Conservation (phyloP, 2,113 vertebrate species). For the Chionodraco myersi region DNA sequence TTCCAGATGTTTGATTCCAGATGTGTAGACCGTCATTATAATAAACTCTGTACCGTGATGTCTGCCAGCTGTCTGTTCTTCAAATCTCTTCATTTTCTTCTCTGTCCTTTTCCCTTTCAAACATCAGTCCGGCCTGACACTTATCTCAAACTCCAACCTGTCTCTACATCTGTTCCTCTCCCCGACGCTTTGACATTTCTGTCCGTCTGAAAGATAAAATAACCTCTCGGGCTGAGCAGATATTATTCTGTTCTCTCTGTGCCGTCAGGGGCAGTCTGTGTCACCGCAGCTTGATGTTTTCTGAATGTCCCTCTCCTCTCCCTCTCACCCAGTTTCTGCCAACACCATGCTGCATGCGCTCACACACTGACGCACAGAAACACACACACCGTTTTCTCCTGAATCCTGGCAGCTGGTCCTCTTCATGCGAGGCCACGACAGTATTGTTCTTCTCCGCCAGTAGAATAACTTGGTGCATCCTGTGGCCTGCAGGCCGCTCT, state of each 20-base stretch:
- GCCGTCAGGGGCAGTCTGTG: slow-evolving; percentile 52
- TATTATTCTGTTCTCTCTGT: slow-evolving; percentile 49
- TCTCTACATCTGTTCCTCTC: slow-evolving; percentile 29
- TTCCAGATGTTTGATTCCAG: slow-evolving; percentile 41
- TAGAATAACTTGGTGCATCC: slow-evolving; percentile 67
- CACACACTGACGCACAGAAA: background rate
- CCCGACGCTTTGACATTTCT: slow-evolving; percentile 54
- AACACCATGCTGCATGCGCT: background rate
- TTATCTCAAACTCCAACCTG: slow-evolving; percentile 58
- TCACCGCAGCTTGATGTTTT: slow-evolving; percentile 51
- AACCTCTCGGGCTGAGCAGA: slow-evolving; percentile 27
- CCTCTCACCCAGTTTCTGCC: slow-evolving; percentile 10
- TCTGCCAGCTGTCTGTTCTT: slow-evolving; percentile 5
- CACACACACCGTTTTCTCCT: background rate
- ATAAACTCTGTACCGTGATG: background rate
- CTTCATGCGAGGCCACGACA: slow-evolving; percentile 12
- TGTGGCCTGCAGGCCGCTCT: slow-evolving; percentile 30
- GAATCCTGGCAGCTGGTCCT: slow-evolving; percentile 24
- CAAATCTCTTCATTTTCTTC: background rate
- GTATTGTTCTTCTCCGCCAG: slow-evolving; percentile 62
- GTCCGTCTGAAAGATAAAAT: slow-evolving; percentile 54
- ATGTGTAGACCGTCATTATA: slow-evolving; percentile 17
- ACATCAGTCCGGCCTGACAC: slow-evolving; percentile 31
- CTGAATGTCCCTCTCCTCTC: slow-evolving; percentile 28
- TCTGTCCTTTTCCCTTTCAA: background rate